These are phyloP conservation scores for Riparia riparia DNA, from an alignment of 2,113 vertebrate genomes.

Conservation along the genomic window DNA sequence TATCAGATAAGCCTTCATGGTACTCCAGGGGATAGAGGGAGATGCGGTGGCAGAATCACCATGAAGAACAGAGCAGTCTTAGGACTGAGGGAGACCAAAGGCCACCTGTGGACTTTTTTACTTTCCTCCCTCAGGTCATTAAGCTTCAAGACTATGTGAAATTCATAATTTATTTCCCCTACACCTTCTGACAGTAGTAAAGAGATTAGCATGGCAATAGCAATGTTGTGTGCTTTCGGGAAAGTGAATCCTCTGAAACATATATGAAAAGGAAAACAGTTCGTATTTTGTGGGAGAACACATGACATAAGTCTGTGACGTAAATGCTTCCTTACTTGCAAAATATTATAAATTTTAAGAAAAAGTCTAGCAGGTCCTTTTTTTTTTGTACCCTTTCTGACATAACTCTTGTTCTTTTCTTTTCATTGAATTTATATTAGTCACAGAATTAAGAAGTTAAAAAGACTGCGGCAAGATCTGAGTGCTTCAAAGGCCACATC, in stretches of 20 bases:
- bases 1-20: neutral
- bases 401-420: neutral
- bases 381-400: slow-evolving; percentile 18
- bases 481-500: neutral
- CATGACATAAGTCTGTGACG: neutral
- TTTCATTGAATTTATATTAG: neutral
- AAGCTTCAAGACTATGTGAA: neutral
- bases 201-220: neutral
- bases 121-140: neutral
- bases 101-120: neutral
- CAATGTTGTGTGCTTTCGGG: neutral
- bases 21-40: neutral
- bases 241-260: neutral
- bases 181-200: neutral
- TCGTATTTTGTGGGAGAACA: neutral
- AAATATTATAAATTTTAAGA: neutral
- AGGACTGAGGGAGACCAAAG: neutral
- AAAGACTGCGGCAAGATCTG: neutral
- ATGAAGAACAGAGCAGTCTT: neutral
- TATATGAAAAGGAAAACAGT: neutral
- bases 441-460: neutral
- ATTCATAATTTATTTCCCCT: neutral
- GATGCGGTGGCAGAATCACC: neutral
- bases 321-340: slow-evolving; percentile 3
- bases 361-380: neutral